Percentiles rank a stretch among this genome's conserved stretches.
phyloP scores from a whole-genome alignment of 2,888 invertebrate genomes.

The Axea sp. region DNA sequence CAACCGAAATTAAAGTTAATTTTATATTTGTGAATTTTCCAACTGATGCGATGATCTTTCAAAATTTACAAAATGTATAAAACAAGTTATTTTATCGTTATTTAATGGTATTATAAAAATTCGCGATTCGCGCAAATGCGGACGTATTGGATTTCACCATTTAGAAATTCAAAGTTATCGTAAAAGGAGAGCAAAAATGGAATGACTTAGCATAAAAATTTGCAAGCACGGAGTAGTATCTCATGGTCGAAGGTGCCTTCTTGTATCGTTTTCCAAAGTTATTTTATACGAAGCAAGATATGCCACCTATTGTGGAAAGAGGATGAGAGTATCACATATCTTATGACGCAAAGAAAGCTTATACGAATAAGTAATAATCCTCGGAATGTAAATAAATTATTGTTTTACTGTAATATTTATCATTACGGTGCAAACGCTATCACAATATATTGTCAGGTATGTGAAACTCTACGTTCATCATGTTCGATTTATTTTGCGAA shows the following conservation, averaged over 20 bases:
- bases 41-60: too few species aligned
- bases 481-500: slow-evolving; percentile 31
- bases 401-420: slow-evolving; percentile 46
- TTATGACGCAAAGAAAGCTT: slow-evolving; percentile 30
- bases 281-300: slow-evolving; percentile 36
- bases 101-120: not conserved
- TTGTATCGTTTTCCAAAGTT: slow-evolving; percentile 53
- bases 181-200: slow-evolving; percentile 26
- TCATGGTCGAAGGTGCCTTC: slow-evolving; percentile 23
- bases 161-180: slow-evolving; percentile 21
- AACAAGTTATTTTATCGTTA: too few species aligned
- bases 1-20: too few species aligned
- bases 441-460: slow-evolving; percentile 28
- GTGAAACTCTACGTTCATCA: slow-evolving; percentile 33
- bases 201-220: slow-evolving; percentile 39
- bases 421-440: slow-evolving; percentile 20
- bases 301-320: slow-evolving; percentile 38
- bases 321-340: slow-evolving; percentile 46
- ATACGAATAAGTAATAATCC: slow-evolving; percentile 44
- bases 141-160: slow-evolving; percentile 23
- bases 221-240: slow-evolving; percentile 8
- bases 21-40: too few species aligned
- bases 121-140: slow-evolving; percentile 1
- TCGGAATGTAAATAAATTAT: slow-evolving; percentile 46
- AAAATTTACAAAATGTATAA: too few species aligned